Conservation (phyloP, 2,797 vertebrate species). For the Pampus argenteus region DNA sequence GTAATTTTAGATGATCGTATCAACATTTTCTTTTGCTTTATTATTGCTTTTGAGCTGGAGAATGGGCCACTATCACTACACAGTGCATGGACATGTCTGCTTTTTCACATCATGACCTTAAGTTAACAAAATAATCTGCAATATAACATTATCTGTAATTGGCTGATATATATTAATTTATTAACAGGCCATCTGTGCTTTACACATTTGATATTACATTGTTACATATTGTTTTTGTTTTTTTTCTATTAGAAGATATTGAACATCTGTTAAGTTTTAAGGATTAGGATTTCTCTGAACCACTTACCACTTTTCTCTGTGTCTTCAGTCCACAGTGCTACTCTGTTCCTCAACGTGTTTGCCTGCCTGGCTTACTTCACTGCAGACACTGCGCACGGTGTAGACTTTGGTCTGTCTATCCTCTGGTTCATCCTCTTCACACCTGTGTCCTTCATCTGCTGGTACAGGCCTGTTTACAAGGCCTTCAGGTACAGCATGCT, state of each 20-base stretch:
- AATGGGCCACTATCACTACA: neutral
- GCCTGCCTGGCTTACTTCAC: constrained; percentile 96
- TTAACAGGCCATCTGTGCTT: neutral
- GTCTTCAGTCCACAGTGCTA: constrained; percentile 90
- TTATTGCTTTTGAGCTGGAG: neutral
- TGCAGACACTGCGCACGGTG: constrained; percentile 62
- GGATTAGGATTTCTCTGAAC: neutral
- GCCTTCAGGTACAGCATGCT: constrained; percentile 92
- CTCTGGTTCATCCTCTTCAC: constrained; percentile 97
- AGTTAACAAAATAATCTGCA: neutral
- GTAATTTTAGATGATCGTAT: neutral
- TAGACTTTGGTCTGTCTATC: constrained; percentile 96
- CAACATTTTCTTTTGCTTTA: neutral
- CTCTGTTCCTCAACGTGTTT: constrained; percentile 94
- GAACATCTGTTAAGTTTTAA: neutral
- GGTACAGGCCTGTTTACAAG: constrained; percentile 98
- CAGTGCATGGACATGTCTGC: neutral
- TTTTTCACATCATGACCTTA: neutral
- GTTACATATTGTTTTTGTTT: neutral
- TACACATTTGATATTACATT: neutral
- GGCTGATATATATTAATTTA: neutral
- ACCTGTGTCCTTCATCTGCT: constrained; percentile 96
- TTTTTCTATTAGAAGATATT: neutral
- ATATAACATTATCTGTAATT: neutral
- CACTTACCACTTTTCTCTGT: neutral